Evolutionary conservation across 1,140 invertebrate genomes (phyloP).

Genomic region (Glomeris maerens): DNA sequence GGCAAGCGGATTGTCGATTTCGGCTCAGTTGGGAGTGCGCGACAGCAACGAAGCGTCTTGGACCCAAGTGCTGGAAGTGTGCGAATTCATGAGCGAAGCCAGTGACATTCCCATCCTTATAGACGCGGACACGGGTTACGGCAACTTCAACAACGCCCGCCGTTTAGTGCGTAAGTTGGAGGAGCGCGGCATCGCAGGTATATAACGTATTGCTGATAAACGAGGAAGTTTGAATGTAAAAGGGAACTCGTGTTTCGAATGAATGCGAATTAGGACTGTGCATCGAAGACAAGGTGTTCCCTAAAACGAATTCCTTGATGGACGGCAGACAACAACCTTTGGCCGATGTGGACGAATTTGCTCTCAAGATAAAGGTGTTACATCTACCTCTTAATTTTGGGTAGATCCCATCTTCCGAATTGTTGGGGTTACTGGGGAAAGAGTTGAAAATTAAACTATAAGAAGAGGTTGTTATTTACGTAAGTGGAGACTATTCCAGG

Average conservation of each 20-base stretch:
- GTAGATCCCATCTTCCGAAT: not conserved
- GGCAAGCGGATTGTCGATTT: constrained; percentile 35
- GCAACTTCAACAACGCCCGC: constrained; percentile 38
- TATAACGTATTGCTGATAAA: too few relatives aligned
- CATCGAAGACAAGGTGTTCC: constrained; percentile 37
- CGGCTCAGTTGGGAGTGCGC: constrained; percentile 32
- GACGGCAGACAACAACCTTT: constrained; percentile 32
- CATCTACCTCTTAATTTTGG: too few relatives aligned
- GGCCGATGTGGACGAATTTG: constrained; percentile 35
- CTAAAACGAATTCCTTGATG: constrained; percentile 36
- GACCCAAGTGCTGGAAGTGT: constrained; percentile 35
- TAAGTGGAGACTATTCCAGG: constrained; percentile 25
- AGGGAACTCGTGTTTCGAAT: too few relatives aligned
- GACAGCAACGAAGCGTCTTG: constrained; percentile 38
- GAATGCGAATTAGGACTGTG: constrained; percentile 34
- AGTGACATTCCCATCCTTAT: constrained; percentile 34
- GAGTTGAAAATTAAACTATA: constrained; percentile 1
- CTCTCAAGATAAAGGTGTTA: constrained; percentile 34
- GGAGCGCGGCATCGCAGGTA: constrained; percentile 34
- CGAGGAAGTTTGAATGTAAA: too few relatives aligned
- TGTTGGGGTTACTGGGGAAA: not conserved
- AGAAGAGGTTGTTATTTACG: not conserved
- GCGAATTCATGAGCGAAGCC: constrained; percentile 37
- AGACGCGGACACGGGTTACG: constrained; percentile 37
- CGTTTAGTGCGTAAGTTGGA: constrained; percentile 34